Evolutionary conservation across 2,113 vertebrate genomes (phyloP).

Genomic region (Ctenodactylus gundi): DNA sequence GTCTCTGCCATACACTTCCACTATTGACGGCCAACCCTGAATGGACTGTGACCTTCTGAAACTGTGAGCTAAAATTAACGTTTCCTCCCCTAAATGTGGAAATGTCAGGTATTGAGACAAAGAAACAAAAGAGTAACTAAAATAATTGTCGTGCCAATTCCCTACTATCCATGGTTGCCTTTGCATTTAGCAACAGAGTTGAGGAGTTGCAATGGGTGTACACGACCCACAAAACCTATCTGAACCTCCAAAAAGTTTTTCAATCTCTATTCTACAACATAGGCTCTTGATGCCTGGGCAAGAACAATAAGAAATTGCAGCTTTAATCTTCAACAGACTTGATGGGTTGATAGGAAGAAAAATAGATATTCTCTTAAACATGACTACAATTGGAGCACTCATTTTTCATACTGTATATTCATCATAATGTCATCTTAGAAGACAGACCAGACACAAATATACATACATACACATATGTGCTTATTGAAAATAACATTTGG

Average conservation of each 20-base stretch:
- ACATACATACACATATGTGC: not conserved
- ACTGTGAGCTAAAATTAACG: too few relatives aligned
- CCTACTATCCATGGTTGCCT: not conserved
- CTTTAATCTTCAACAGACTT: not conserved
- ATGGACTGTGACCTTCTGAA: too few relatives aligned
- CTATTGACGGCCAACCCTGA: too few relatives aligned
- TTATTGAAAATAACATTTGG: not conserved
- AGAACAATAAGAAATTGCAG: not conserved
- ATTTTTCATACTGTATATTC: not conserved
- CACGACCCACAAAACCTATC: not conserved
- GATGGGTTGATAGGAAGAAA: not conserved
- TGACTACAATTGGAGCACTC: not conserved
- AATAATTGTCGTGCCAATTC: not conserved
- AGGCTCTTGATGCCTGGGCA: not conserved
- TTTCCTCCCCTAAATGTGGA: too few relatives aligned
- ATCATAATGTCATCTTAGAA: not conserved
- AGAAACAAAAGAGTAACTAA: too few relatives aligned
- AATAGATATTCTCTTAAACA: not conserved
- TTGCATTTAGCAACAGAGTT: not conserved
- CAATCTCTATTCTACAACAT: not conserved
- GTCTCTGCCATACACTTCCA: too few relatives aligned
- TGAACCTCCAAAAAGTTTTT: not conserved
- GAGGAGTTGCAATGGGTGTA: not conserved
- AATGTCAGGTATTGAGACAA: too few relatives aligned
- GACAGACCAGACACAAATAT: not conserved